Percentiles rank a stretch among this genome's conserved stretches.
phyloP scores from a whole-genome alignment of 2,888 invertebrate species.

The Acanthoscelides obtectus region DNA sequence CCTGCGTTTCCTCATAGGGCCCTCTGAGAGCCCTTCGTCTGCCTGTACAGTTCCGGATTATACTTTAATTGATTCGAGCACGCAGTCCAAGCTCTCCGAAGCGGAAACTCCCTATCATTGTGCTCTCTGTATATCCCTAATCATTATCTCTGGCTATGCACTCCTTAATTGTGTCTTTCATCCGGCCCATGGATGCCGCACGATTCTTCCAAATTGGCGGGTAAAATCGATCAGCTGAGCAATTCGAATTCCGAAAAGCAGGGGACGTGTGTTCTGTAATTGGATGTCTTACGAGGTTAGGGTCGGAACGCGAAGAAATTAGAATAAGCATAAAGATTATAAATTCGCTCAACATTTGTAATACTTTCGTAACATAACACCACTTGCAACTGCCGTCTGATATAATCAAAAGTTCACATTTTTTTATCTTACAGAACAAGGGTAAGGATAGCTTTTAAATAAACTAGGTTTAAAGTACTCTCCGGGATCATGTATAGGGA shows the following conservation, averaged over 20 bases:
- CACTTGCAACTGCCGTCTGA: too few relatives aligned
- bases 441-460: too few relatives aligned
- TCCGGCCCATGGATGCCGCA: constrained; percentile 21
- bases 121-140: constrained; percentile 45
- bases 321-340: too few relatives aligned
- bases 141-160: constrained; percentile 46
- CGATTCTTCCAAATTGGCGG: constrained; percentile 1
- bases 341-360: too few relatives aligned
- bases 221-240: background rate
- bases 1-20: constrained; percentile 2
- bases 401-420: too few relatives aligned
- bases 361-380: too few relatives aligned
- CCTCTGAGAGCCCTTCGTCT: background rate
- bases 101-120: constrained; percentile 47
- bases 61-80: constrained; percentile 58
- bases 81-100: constrained; percentile 46
- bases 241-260: background rate
- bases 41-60: constrained; percentile 52
- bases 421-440: too few relatives aligned
- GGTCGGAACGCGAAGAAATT: background rate
- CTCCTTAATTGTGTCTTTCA: constrained; percentile 45
- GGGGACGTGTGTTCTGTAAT: background rate
- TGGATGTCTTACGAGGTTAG: background rate
- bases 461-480: too few relatives aligned
- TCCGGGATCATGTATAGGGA: too few relatives aligned